phyloP scores from a whole-genome alignment of 1,140 invertebrate genomes.

The Heliconius himera region DNA sequence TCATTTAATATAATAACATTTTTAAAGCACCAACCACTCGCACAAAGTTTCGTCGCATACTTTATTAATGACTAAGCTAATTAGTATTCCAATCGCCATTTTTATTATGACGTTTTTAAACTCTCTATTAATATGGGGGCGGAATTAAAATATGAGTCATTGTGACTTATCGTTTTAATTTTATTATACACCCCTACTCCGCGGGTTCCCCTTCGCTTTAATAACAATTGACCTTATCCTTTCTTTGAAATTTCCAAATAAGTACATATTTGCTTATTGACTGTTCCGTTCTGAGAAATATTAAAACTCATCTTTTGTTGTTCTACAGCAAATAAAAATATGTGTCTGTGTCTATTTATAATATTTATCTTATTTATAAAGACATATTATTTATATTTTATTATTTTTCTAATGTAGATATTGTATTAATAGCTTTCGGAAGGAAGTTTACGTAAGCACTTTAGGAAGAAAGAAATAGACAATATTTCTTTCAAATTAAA shows the following conservation, averaged over 20 bases:
- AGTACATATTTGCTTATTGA: neutral
- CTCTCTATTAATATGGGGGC: slow-evolving; percentile 17
- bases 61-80: slow-evolving; percentile 14
- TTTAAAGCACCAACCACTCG: slow-evolving; percentile 2
- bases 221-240: slow-evolving; percentile 2
- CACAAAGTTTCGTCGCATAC: slow-evolving; percentile 16
- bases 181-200: slow-evolving; percentile 14
- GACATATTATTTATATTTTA: no score
- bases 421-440: no score
- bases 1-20: neutral
- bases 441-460: no score
- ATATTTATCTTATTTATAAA: no score
- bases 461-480: no score
- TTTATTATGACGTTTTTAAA: slow-evolving; percentile 22
- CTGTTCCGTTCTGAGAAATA: neutral
- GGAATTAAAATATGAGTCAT: slow-evolving; percentile 32
- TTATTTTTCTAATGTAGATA: no score
- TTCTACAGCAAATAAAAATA: neutral
- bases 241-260: neutral
- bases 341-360: no score
- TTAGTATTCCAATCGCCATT: slow-evolving; percentile 21
- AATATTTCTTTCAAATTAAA: no score
- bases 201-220: neutral
- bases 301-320: neutral
- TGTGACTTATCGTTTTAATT: slow-evolving; percentile 29